Evolutionary conservation across 30 jellyfish, hydroid and myxozoan genomes (phyloP), one percentile per base, ranked within the genome.

Genomic region (Aurelia coerulea): DNA sequence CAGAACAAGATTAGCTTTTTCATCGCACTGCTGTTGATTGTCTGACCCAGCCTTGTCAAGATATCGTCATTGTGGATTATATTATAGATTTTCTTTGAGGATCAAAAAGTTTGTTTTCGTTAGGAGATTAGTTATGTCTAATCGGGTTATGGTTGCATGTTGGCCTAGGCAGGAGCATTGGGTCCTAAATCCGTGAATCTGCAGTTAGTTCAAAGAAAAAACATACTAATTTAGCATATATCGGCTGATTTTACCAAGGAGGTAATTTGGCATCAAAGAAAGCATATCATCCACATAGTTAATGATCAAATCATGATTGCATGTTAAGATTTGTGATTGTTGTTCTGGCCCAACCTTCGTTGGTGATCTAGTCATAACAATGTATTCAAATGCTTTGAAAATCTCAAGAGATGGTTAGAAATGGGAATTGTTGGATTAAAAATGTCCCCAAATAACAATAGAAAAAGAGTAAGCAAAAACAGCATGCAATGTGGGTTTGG

Each of bases 361-460:
- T 33, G 42, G 29, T 39, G 15, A 46, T 65, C 52, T 77, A 77
- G 87, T 31, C 87, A 56, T 52, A 77, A 77, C 87, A 77, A 77
- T 62, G 42, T 23, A 59, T 77, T 58, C 51, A 19, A 65, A 77
- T 59, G 65, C 76, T 59, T 77, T 46, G 78, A 75, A 77, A 77
- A 62, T 54, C 65, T 75, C 68, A 46, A 62, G 56, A 59, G 70
- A 77, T 77, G 77, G 77, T 77, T 76, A 62, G 87, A 29, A 77
- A 77, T 77, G 52, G 63, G 87, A 77, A 77, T 33, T 60, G n/a
- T 59, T 65, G 87, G 87, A 77, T 77, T 77, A 77, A 39, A 68
- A 35, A 37, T 59, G 70, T 62, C 49, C 87, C 87, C 49, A 64
- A 34, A 23, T 58, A 62, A 77, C 87, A 77, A 77, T 77, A 76